These are phyloP conservation scores for Andrena trimmerana DNA, from an alignment of 2,888 invertebrate genomes.

Conservation along the genomic window DNA sequence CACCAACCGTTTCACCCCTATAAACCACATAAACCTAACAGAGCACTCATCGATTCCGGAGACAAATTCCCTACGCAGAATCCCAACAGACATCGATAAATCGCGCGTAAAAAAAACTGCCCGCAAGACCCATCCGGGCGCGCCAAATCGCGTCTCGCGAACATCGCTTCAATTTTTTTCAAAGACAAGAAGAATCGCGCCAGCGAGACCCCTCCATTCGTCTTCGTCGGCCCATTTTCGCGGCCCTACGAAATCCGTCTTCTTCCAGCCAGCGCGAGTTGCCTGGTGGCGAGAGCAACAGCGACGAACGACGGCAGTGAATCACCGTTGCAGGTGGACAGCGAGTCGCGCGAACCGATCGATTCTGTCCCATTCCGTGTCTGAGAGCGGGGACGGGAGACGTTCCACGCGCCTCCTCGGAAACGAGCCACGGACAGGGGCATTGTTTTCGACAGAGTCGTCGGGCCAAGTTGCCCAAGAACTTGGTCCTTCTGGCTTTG, in stretches of 20 bases:
- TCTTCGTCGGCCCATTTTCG: conserved; percentile 41
- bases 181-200: conserved; percentile 6
- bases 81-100: background rate
- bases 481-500: conserved; percentile 42
- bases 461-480: background rate
- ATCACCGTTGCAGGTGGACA: conserved; percentile 41
- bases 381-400: conserved; percentile 12
- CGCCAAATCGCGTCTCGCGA: background rate
- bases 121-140: background rate
- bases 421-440: conserved; percentile 9
- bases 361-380: conserved; percentile 25
- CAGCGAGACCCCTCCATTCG: conserved; percentile 4
- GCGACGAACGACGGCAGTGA: conserved; percentile 35
- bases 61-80: conserved; percentile 1
- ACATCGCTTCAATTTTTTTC: conserved; percentile 9
- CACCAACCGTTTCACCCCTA: background rate
- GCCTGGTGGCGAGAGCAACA: background rate
- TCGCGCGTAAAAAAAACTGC: background rate
- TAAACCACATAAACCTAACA: background rate
- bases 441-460: conserved; percentile 44
- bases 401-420: conserved; percentile 1
- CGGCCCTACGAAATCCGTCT: conserved; percentile 20
- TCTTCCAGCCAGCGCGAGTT: background rate
- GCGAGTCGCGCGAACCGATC: conserved; percentile 40
- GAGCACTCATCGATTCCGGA: background rate